Evolutionary conservation across 2,888 invertebrate genomes (phyloP).

Genomic region (Gisinianus flammeolus): DNA sequence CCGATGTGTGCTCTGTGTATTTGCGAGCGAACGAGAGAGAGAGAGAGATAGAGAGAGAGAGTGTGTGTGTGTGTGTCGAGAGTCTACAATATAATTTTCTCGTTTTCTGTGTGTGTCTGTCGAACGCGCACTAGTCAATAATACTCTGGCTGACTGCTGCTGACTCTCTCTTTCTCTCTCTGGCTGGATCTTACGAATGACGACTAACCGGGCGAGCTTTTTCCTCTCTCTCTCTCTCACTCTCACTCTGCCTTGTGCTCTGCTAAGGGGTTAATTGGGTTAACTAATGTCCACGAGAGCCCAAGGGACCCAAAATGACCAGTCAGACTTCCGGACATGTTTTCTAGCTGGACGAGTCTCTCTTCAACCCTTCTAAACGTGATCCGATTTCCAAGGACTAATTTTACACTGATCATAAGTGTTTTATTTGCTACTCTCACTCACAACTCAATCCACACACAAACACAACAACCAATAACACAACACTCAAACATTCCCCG

Average conservation of each 20-base stretch:
- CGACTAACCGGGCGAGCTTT: background rate
- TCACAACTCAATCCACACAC: background rate
- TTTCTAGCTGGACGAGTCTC: conserved; percentile 27
- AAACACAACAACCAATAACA: too few relatives aligned
- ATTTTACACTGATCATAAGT: conserved; percentile 17
- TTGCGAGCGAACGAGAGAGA: too few relatives aligned
- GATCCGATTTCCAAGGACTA: conserved; percentile 29
- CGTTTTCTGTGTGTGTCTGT: background rate
- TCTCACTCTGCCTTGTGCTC: background rate
- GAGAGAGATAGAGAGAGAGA: background rate
- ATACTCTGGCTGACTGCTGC: too few relatives aligned
- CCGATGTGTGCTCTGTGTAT: conserved; percentile 19
- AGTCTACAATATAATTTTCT: conserved; percentile 13
- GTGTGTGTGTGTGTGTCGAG: conserved; percentile 2
- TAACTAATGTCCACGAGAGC: conserved; percentile 40
- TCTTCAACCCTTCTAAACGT: conserved; percentile 23
- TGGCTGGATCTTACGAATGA: background rate
- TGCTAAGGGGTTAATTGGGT: conserved; percentile 42
- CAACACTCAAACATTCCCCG: too few relatives aligned
- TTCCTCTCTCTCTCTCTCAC: background rate
- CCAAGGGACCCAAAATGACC: conserved; percentile 32
- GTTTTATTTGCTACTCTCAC: conserved; percentile 15
- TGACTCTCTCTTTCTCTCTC: conserved; percentile 19
- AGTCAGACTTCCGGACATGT: conserved; percentile 36
- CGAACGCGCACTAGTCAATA: background rate